phyloP scores from a whole-genome alignment of 2,888 invertebrate species.

The Cryptocheilus praepositus region DNA sequence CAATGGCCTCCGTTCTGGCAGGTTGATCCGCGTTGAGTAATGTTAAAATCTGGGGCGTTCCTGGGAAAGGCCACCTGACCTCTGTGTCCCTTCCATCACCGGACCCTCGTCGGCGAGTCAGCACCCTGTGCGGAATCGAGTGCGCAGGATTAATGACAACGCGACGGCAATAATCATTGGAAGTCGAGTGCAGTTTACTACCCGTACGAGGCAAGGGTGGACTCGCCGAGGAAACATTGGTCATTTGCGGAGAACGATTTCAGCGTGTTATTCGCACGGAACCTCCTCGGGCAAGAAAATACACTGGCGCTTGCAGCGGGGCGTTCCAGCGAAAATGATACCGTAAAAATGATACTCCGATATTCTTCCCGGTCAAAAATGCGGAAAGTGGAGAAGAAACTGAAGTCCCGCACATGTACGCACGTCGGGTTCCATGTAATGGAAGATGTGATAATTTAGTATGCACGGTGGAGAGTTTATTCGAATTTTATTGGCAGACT shows the following conservation, averaged over 20 bases:
- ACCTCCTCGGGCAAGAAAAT: too few relatives aligned
- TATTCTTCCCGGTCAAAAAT: too few relatives aligned
- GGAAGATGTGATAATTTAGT: constrained; percentile 74
- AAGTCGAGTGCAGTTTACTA: constrained; percentile 1
- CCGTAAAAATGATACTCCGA: too few relatives aligned
- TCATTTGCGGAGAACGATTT: too few relatives aligned
- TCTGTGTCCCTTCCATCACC: constrained; percentile 50
- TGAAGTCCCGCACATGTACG: constrained; percentile 31
- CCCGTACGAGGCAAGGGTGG: not conserved
- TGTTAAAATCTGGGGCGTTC: constrained; percentile 75
- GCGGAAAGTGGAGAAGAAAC: too few relatives aligned
- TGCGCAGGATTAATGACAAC: constrained; percentile 40
- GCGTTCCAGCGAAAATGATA: not conserved
- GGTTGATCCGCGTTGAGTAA: constrained; percentile 74
- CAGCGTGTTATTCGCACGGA: too few relatives aligned
- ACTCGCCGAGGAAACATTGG: too few relatives aligned
- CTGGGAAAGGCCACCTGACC: constrained; percentile 72
- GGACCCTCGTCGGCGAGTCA: constrained; percentile 55
- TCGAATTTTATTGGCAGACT: constrained; percentile 74
- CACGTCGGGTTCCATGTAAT: constrained; percentile 57
- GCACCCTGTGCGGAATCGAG: constrained; percentile 21
- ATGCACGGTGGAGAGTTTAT: constrained; percentile 73
- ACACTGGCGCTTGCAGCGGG: too few relatives aligned
- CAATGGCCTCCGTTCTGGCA: constrained; percentile 67
- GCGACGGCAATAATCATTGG: constrained; percentile 4